Conservation (phyloP, 2,113 vertebrate genomes). For the Agapornis roseicollis region DNA sequence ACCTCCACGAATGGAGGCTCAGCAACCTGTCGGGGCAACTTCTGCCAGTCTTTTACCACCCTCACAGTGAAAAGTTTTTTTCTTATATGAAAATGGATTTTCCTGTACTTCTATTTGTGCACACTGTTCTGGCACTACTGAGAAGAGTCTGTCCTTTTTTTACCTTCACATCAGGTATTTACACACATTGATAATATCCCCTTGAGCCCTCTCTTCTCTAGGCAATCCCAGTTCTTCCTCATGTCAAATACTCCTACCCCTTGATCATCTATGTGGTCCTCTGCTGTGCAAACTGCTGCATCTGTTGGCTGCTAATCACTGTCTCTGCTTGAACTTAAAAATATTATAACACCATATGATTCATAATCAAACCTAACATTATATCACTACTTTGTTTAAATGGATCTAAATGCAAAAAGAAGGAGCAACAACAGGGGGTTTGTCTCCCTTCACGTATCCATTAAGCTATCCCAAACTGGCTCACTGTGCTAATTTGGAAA, state of each 20-base stretch:
- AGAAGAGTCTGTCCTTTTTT: neutral
- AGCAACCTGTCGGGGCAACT: neutral
- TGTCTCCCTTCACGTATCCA: neutral
- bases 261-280: neutral
- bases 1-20: neutral
- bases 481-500: neutral
- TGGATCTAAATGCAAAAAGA: neutral
- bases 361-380: neutral
- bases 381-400: neutral
- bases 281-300: neutral
- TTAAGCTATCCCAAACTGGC: neutral
- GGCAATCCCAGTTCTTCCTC: neutral
- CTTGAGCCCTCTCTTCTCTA: neutral
- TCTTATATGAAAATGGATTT: neutral
- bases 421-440: neutral
- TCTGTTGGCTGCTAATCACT: neutral
- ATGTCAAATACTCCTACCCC: neutral
- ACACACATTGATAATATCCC: neutral
- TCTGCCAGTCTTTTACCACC: neutral
- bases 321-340: neutral
- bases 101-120: neutral
- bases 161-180: neutral
- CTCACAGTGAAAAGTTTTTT: neutral
- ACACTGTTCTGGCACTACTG: neutral
- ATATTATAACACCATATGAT: neutral